Evolutionary conservation across 2,888 invertebrate genomes (phyloP).

Genomic region (Steromphala cineraria): DNA sequence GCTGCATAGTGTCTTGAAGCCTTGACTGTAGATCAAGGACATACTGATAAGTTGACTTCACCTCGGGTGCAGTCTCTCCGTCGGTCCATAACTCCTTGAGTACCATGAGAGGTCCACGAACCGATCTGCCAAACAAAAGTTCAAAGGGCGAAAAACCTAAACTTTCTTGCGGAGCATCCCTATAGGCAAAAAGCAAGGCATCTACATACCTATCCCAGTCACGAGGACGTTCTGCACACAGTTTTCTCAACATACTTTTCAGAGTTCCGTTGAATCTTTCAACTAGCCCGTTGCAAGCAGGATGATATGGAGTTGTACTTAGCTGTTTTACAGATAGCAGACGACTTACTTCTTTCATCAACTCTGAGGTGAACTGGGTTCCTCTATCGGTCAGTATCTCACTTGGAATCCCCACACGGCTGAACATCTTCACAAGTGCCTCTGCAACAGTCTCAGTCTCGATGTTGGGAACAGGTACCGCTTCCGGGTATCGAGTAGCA

Average conservation of each 20-base stretch:
- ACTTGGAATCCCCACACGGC: neutral
- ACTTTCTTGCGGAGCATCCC: neutral
- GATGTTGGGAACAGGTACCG: neutral
- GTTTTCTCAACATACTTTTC: neutral
- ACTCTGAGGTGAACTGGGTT: neutral
- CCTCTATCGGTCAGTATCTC: neutral
- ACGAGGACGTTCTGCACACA: neutral
- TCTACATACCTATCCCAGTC: neutral
- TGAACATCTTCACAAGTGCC: neutral
- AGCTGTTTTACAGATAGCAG: constrained; percentile 21
- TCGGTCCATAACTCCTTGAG: neutral
- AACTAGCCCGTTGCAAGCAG: neutral
- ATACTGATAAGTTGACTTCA: neutral
- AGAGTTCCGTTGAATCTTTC: neutral
- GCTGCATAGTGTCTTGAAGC: neutral
- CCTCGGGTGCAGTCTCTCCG: neutral
- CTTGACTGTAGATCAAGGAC: neutral
- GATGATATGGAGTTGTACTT: neutral
- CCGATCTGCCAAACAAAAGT: neutral
- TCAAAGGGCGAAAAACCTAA: neutral
- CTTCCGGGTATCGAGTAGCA: neutral
- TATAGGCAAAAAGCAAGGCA: no score
- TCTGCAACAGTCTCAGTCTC: neutral
- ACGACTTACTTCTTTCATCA: neutral
- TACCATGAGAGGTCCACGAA: neutral